phyloP scores from a whole-genome alignment of 92 coral and sea anemone genomes.

The Heteractis magnifica region DNA sequence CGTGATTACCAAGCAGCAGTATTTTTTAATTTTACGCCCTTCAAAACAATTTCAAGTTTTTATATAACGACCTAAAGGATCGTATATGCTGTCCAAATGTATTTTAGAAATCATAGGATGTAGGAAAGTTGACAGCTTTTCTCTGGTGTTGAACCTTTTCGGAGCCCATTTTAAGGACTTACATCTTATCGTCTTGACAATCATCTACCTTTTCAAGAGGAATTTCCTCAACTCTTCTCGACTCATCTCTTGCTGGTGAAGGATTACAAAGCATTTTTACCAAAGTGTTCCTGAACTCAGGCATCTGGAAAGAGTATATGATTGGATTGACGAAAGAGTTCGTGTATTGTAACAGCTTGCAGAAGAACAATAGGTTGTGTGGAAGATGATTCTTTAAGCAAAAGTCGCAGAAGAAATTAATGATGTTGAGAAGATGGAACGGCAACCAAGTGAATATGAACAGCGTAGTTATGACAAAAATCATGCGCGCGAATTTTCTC shows the following conservation, averaged over 20 bases:
- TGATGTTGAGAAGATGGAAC: constrained; percentile 66
- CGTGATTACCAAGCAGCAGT: too few species aligned
- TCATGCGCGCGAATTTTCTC: constrained; percentile 59
- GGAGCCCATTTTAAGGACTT: not conserved
- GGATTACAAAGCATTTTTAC: constrained; percentile 38
- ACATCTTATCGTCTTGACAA: constrained; percentile 6
- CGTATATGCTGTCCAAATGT: too few species aligned
- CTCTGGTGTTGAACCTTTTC: not conserved
- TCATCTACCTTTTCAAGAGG: constrained; percentile 40
- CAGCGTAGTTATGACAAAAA: constrained; percentile 55
- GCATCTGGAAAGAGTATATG: constrained; percentile 70
- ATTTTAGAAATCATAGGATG: too few species aligned
- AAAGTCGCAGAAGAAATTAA: constrained; percentile 45
- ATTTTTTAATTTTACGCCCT: too few species aligned
- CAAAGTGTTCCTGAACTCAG: constrained; percentile 58
- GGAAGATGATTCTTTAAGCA: constrained; percentile 47
- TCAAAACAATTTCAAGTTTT: too few species aligned
- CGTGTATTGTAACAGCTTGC: constrained; percentile 71
- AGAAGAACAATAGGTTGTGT: constrained; percentile 49
- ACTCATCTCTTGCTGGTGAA: constrained; percentile 41
- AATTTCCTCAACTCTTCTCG: constrained; percentile 55
- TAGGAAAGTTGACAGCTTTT: too few species aligned
- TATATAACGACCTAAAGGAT: too few species aligned
- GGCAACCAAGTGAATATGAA: constrained; percentile 78
- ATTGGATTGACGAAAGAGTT: constrained; percentile 69